Evolutionary conservation across 2,113 vertebrate genomes (phyloP).

Genomic region (Myotis yumanensis): DNA sequence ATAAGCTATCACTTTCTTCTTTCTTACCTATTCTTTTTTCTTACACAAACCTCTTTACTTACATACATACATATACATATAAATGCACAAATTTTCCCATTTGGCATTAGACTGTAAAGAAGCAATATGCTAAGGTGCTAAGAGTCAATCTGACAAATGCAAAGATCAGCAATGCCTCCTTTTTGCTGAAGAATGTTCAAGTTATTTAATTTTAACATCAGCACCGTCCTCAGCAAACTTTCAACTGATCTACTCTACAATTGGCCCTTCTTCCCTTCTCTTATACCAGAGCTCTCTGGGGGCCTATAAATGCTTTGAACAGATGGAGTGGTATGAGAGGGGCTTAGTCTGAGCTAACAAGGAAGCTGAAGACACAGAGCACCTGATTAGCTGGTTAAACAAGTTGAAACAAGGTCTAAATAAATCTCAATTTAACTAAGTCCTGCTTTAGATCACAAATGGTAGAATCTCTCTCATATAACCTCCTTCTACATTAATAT

Average conservation of each 20-base stretch:
- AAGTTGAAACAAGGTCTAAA: conserved; percentile 20
- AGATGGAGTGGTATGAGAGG: background rate
- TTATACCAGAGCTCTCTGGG: background rate
- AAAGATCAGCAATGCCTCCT: background rate
- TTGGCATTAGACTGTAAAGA: background rate
- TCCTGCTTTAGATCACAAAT: conserved; percentile 25
- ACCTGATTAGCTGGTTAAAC: background rate
- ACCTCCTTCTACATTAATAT: background rate
- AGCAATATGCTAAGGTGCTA: background rate
- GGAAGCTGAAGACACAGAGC: background rate
- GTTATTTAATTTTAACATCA: background rate
- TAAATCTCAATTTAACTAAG: conserved; percentile 25
- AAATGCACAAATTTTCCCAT: background rate
- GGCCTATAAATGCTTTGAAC: background rate
- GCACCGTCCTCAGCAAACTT: background rate
- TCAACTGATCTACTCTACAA: background rate
- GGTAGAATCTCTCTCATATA: background rate
- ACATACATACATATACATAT: background rate
- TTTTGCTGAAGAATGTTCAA: background rate
- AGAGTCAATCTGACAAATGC: background rate
- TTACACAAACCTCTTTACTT: background rate
- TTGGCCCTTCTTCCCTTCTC: background rate
- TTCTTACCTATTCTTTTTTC: background rate
- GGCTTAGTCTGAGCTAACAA: background rate
- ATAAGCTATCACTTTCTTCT: background rate